Evolutionary conservation across 2,888 invertebrate genomes (phyloP), one percentile per base, ranked within the genome.

Genomic region (Eupithecia inturbata): DNA sequence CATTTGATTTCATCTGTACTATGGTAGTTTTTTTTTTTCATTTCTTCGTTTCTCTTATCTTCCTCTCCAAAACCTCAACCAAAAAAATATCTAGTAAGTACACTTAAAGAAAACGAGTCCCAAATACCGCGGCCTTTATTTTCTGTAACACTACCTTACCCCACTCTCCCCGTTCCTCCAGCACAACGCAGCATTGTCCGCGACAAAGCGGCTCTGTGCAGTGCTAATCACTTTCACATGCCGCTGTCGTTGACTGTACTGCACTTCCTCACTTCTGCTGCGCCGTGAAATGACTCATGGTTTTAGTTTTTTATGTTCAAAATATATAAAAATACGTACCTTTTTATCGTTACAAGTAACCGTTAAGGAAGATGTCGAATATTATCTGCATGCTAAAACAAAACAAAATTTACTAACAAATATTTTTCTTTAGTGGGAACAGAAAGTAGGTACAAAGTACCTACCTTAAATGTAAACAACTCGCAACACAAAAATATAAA

Each of bases 221-320:
- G 57, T 79, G 82, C 87, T 93, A 93, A 93, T 93, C 89, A 91
- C 92, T 92, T 92, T 92, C 93, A 93, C 92, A 91, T 93, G 93
- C 87, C 86, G 80, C 84, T 90, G 91, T 90, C 91, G 80, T 83
- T 84, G 78, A 36, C 80, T 74, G 80, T 75, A 79, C 88, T 88
- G 91, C 88, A 90, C 91, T 91, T 92, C 92, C 91, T 91, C 87
- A 84, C 83, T 82, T 76, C 71, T 67, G 75, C 68, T 68, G 39
- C 33, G 67, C 73, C 71, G 73, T 73, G 45, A 19, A 31, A 67
- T 64, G 75, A 70, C 64, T 75, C 75, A 72, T 57, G 39, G 9
- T 53, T 41, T 68, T 41, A 19, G 41, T 66, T 66, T 41, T 64
- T 66, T 69, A 33, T 66, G 14, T 16, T 10, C 12, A 22, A 53